Evolutionary conservation across 2,113 vertebrate genomes (phyloP), one percentile per base, ranked within the genome.

Genomic region (Rhinoderma darwinii): DNA sequence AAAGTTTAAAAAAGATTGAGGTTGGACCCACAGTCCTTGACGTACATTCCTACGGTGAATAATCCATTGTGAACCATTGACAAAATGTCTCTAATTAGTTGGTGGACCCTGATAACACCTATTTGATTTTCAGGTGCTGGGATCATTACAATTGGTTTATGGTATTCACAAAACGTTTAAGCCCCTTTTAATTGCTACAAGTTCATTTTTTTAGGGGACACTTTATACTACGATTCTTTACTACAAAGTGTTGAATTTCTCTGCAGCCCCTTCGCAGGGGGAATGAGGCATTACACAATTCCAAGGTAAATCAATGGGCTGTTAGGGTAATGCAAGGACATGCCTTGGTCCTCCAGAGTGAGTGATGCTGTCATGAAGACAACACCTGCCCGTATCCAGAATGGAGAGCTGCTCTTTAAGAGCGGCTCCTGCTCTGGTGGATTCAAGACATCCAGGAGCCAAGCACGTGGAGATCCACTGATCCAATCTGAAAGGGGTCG

Each of bases 11-110:
- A 75, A 41, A 63, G 56, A 44, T 61, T 82, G 6, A 22, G 56
- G 25, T 66, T 82, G 79, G 79, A 44, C 56, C 20, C 78, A 61
- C 12, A 43, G 54, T 43, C n/a, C 56, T 44, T 82, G 56, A 82
- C 14, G 79, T 22, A 82, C 37, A 82, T 82, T 82, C 56, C 59
- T 43, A 11, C 41, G 79, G 39, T 44, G 56, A 63, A 41, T 32
- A 66, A 63, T 27, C 59, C 39, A 44, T 27, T 44, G n/a, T 30
- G 37, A 63, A 32, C n/a, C 59, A 18, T n/a, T 4, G 59, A 63
- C 56, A 82, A 32, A 63, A 81, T 80, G 77, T 59, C 77, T 80
- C 4, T 59, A n/a, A 54, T 30, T 3, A 54, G 75, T 0, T 54
- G 27, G 37, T 61, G 20, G 37, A 37, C 27, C 15, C 32, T 8